Percentiles rank a stretch among this genome's conserved stretches.
phyloP scores from a whole-genome alignment of 2,888 invertebrate species.

The Rhamphomyia laevipes region DNA sequence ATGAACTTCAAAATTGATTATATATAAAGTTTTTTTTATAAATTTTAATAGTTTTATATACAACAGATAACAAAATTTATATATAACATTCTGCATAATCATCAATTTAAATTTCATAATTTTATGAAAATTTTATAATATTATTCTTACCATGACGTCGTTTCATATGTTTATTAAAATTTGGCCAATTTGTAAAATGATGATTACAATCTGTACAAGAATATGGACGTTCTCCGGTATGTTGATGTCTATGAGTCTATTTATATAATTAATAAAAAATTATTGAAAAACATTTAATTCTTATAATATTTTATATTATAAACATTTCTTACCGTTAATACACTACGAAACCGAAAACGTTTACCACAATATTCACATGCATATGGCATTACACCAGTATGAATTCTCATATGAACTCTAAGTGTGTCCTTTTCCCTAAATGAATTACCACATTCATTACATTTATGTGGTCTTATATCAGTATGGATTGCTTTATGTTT shows the following conservation, averaged over 20 bases:
- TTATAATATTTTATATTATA: neutral
- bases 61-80: too few relatives aligned
- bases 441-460: conserved; percentile 47
- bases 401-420: conserved; percentile 61
- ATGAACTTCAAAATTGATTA: too few relatives aligned
- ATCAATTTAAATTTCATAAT: neutral
- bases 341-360: conserved; percentile 63
- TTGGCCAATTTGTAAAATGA: conserved; percentile 71
- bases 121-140: neutral
- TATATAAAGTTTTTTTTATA: too few relatives aligned
- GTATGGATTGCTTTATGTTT: conserved; percentile 46
- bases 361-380: conserved; percentile 64
- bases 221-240: conserved; percentile 60
- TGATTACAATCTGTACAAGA: conserved; percentile 59
- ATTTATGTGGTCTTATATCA: conserved; percentile 48
- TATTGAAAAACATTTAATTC: neutral
- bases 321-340: conserved; percentile 43
- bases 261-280: conserved; percentile 7
- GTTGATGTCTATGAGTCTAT: conserved; percentile 58
- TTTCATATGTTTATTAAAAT: conserved; percentile 74
- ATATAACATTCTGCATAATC: too few relatives aligned
- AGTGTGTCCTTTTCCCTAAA: conserved; percentile 60
- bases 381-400: conserved; percentile 68
- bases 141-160: conserved; percentile 46
- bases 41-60: too few relatives aligned